A percentile compares a stretch with the other conserved stretches of the same genome.
phyloP scores from a whole-genome alignment of 2,797 vertebrate species.

The Lithobates pipiens region DNA sequence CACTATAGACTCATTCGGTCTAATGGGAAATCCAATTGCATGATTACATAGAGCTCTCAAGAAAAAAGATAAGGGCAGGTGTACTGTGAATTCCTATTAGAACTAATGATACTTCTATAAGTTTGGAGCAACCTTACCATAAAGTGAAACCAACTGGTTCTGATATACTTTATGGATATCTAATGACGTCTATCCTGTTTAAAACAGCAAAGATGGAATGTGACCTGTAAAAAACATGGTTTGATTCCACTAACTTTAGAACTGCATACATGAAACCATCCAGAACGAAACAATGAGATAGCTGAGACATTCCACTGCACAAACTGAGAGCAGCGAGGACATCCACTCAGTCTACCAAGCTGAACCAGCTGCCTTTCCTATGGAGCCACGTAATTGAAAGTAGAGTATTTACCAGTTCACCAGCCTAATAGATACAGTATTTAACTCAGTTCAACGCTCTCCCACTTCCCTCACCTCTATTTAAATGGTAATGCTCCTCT shows the following conservation, averaged over 20 bases:
- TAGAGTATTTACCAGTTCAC: conserved; percentile 58
- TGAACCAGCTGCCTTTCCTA: conserved; percentile 23
- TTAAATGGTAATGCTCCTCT: conserved; percentile 45
- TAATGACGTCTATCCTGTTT: conserved; percentile 46
- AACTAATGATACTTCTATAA: conserved; percentile 35
- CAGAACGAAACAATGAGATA: conserved; percentile 41
- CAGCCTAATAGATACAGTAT: conserved; percentile 56
- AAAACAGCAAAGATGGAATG: conserved; percentile 28
- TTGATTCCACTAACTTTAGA: conserved; percentile 43
- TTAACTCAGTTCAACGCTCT: conserved; percentile 53
- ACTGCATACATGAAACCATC: conserved; percentile 34
- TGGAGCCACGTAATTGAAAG: conserved; percentile 53
- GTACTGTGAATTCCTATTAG: conserved; percentile 50
- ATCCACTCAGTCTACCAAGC: conserved; percentile 27
- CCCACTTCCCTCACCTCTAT: conserved; percentile 55
- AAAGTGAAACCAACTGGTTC: conserved; percentile 47
- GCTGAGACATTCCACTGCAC: conserved; percentile 42
- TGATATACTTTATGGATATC: conserved; percentile 41
- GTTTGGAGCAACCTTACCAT: conserved; percentile 15
- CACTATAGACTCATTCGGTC: conserved; percentile 13
- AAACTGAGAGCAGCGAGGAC: conserved; percentile 22
- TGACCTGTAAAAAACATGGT: conserved; percentile 39
- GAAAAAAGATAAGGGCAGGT: conserved; percentile 22
- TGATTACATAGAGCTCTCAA: conserved; percentile 3
- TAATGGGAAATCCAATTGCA: conserved; percentile 31